Base-by-base conservation (phyloP, 2,113 vertebrate species). In the Platysteira castanea region DNA sequence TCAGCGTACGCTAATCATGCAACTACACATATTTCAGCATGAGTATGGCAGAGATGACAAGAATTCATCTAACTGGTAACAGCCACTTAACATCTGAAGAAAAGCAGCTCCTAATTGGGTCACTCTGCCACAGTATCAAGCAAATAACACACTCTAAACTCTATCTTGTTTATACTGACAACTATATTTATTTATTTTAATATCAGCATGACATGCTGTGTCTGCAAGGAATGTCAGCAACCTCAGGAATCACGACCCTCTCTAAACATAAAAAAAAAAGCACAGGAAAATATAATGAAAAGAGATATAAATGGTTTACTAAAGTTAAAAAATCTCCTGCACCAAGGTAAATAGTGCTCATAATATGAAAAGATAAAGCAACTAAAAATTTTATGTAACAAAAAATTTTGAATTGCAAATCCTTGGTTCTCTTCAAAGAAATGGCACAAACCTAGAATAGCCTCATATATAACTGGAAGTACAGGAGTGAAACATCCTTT, bases 131-230 rank as follows among this genome's bases (percentile, higher is more conserved):
- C 61, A 46, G 30, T 30, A 92, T 86, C 63, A 92, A 86, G 63
- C 70, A 90, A 94, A 11, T 37, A 90, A 84, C 42, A 93, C 57
- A 27, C 49, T 76, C 11, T 39, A 57, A 95, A 83, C 82, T 85
- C 78, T 37, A 70, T 39, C 49, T 77, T 94, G 88, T 88, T 94
- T 96, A 93, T 90, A 92, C 46, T 88, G 68, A 90, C 67, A 94
- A 88, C 39, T 65, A 3, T 42, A 73, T 83, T 85, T 93, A 93
- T 94, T 95, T 93, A 87, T 94, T 94, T 91, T 61, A 61, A 80
- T 69, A 90, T 81, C 75, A 74, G 71, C 63, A 81, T 50, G 35
- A 78, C 88, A 54, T 77, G 67, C 78, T 93, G 67, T 24, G 33
- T 88, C 92, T 69, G 71, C 47, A 93, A 84, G 41, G 73, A 86